Evolutionary conservation across 2,888 invertebrate genomes (phyloP), one percentile per base, ranked within the genome.

Genomic region (Tipula helvola): DNA sequence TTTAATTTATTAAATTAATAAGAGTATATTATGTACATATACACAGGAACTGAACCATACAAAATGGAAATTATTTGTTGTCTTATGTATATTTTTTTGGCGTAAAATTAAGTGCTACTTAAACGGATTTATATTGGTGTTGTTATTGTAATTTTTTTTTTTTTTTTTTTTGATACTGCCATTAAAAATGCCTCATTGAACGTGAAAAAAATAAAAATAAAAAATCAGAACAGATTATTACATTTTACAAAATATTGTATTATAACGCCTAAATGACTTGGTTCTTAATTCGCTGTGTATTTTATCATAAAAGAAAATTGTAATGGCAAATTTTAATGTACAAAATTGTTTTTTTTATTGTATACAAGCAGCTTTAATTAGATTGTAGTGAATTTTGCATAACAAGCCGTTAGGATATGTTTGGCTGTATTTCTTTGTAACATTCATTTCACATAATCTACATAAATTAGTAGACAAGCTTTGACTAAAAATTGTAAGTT

Each of bases 141-240:
- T 71, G 28, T 52, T 52, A 5, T 52, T 71, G 28, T 71, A 28
- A n/a, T 28, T 71, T 28, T n/a, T n/a, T n/a, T n/a, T n/a, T n/a
- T n/a, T n/a, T n/a, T n/a, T n/a, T n/a, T 71, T 28, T 57, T 18
- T 57, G 28, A 28, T 71, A 10, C 18, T 28, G 28, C 71, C 71
- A 71, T 71, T 71, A 71, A 71, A 57, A 71, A 71, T 71, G 71
- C 71, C 71, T 71, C 71, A 71, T 71, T 71, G 71, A 71, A 71
- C 28, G 28, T n/a, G n/a, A n/a, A 52, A 52, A 52, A 52, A 52
- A 52, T 13, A 52, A 52, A 52, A 52, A 52, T 13, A n/a, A 10
- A 44, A 41, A 8, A 41, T 10, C 44, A 16, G 7, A 57, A 28
- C 18, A 28, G 71, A 28, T 71, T 71, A 18, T 71, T 71, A 28